Evolutionary conservation across 1,140 invertebrate species (phyloP), one percentile per base, ranked within the genome.

Genomic region (Procambarus clarkii): DNA sequence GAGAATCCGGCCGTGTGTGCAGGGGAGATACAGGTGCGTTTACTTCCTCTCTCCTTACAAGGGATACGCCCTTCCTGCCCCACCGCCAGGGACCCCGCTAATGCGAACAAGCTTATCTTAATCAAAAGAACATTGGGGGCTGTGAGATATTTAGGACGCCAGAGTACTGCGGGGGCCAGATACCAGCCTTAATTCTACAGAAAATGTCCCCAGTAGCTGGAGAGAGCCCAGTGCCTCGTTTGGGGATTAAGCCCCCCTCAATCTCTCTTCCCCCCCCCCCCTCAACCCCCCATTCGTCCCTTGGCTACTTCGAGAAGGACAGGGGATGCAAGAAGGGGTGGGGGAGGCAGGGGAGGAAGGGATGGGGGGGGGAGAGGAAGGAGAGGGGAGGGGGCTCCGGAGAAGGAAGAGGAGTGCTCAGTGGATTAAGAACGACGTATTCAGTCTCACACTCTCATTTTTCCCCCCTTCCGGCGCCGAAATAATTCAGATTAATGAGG

Each of bases 401-500:
- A 83, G 79, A 15, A 69, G 24, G 46, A 48, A 54, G n/a, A 78
- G 60, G 4, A 69, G 60, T 21, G 87, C 15, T 69, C 15, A 69
- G 46, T 78, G 48, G 82, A 91, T 86, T 78, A 85, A 44, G 34
- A 83, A 78, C n/a, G 76, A 83, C 54, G 89, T 91, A 91, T 91
- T 91, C 89, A 50, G n/a, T 86, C 89, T 91, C 89, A 91, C 89
- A 91, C 89, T 60, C 71, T 9, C 34, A 91, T 91, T 91, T 91
- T 91, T 91, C 46, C 69, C 50, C 50, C 13, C 34, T 44, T 11
- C 11, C 46, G 3, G n/a, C 9, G 3, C 46, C 24, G 76, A 91
- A 91, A 91, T 85, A 85, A 91, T 50, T 80, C 69, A 91, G 89
- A 91, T 91, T 91, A 91, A 91, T 85, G 89, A 85, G 89, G 34